A percentile compares a stretch with the other conserved stretches of the same genome.
Conservation (phyloP, 2,888 invertebrate species). For the Allacma fusca region DNA sequence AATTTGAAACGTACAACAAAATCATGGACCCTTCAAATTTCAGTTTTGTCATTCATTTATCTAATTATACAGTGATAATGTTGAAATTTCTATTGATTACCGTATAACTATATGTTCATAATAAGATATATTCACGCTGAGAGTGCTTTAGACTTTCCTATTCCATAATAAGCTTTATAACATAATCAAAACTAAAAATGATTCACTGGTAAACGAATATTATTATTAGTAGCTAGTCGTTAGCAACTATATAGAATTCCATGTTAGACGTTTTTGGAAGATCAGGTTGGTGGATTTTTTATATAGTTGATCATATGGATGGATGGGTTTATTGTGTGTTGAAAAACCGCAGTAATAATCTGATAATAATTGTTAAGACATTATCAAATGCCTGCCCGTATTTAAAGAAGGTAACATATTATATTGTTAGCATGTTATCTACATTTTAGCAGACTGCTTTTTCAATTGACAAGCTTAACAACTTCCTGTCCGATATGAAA, state of each 20-base stretch:
- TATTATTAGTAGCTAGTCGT: background rate
- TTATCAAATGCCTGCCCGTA: constrained; percentile 30
- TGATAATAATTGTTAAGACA: constrained; percentile 21
- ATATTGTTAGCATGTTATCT: constrained; percentile 2
- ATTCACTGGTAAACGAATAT: too few species aligned
- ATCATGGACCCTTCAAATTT: too few species aligned
- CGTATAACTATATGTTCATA: too few species aligned
- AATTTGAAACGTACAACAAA: too few species aligned
- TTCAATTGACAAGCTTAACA: constrained; percentile 3
- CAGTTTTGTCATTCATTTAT: too few species aligned
- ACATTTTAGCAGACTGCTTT: constrained; percentile 4
- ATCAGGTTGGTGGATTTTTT: background rate
- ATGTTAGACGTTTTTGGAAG: background rate
- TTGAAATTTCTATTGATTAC: too few species aligned
- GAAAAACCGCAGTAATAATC: constrained; percentile 17
- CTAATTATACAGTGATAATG: too few species aligned
- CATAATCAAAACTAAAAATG: too few species aligned
- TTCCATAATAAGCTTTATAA: too few species aligned
- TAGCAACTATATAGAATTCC: background rate
- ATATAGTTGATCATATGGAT: background rate
- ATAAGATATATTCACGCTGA: too few species aligned
- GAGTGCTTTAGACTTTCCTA: too few species aligned
- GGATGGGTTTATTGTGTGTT: constrained; percentile 1
- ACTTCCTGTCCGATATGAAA: constrained; percentile 20
- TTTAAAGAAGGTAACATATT: background rate